Conservation (phyloP, 1,140 invertebrate species). For the Ylistrum balloti region DNA sequence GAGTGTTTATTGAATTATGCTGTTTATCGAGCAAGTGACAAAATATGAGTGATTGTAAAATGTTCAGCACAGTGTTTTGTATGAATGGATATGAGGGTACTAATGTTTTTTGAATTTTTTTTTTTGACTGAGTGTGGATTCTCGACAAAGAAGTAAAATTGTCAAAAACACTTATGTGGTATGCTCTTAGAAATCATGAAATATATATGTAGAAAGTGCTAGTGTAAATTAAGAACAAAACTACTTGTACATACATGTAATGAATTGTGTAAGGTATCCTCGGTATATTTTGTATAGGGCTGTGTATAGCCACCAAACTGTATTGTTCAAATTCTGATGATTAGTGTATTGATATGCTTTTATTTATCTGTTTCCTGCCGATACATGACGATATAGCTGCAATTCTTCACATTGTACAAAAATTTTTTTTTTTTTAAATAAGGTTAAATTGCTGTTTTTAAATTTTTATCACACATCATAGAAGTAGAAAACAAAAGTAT, state of each 20-base stretch:
- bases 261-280: not conserved
- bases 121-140: not conserved
- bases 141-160: constrained; percentile 39
- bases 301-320: not conserved
- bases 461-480: too few species aligned
- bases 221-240: not conserved
- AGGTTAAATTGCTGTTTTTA: too few species aligned
- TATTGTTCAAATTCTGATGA: not conserved
- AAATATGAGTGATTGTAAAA: not conserved
- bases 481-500: too few species aligned
- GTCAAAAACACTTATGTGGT: not conserved
- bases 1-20: not conserved
- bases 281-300: not conserved
- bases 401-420: too few species aligned
- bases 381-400: not conserved
- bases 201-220: not conserved
- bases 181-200: not conserved
- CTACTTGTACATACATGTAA: not conserved
- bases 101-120: not conserved
- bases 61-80: not conserved
- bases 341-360: not conserved
- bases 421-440: too few species aligned
- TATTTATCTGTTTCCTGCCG: not conserved
- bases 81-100: not conserved
- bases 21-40: not conserved